Conservation (phyloP, 1,140 invertebrate species). For the Ptiloglossa arizonensis region DNA sequence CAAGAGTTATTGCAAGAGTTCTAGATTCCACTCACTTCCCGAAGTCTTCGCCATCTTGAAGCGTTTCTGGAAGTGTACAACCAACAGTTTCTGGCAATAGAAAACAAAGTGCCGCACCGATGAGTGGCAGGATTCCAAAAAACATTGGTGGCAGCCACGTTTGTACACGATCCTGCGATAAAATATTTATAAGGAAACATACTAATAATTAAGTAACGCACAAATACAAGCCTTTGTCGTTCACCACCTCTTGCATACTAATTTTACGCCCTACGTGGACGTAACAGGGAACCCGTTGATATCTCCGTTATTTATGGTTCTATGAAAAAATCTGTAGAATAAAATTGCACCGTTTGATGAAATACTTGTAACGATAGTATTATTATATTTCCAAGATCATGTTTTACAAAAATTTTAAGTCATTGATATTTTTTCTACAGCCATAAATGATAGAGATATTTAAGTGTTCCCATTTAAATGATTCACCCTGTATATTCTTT, state of each 20-base stretch:
- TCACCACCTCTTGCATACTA: neutral
- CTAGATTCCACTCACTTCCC: constrained; percentile 81
- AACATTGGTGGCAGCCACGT: constrained; percentile 85
- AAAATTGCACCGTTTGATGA: too few relatives aligned
- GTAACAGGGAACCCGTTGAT: too few relatives aligned
- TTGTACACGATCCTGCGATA: constrained; percentile 62
- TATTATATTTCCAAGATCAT: too few relatives aligned
- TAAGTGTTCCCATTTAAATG: too few relatives aligned
- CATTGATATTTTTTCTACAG: too few relatives aligned
- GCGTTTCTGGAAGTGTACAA: constrained; percentile 87
- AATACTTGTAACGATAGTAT: too few relatives aligned
- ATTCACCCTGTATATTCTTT: too few relatives aligned
- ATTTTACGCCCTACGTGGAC: too few relatives aligned
- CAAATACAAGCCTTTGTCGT: neutral
- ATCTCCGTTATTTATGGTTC: too few relatives aligned
- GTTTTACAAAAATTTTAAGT: too few relatives aligned
- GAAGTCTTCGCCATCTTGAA: constrained; percentile 90
- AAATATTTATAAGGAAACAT: neutral
- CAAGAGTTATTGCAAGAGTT: neutral
- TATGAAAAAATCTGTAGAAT: too few relatives aligned
- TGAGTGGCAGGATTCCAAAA: constrained; percentile 86
- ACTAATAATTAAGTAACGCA: neutral
- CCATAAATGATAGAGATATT: too few relatives aligned
- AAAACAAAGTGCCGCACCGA: constrained; percentile 85
- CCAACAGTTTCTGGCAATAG: constrained; percentile 89